Evolutionary conservation across 2,888 invertebrate species (phyloP).

Genomic region (Rutpela maculata): DNA sequence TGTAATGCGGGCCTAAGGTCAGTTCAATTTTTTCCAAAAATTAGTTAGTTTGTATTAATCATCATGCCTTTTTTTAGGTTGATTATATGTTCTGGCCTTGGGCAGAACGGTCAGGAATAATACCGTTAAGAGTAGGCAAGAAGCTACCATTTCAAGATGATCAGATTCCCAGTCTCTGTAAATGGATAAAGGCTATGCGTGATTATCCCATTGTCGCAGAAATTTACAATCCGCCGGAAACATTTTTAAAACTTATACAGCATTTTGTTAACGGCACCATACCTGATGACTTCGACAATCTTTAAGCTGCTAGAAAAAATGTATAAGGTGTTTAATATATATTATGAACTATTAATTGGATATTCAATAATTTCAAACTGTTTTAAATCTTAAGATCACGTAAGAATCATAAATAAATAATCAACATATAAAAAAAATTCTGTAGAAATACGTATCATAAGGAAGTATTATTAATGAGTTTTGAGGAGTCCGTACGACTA

Average conservation of each 20-base stretch:
- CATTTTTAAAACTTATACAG: slow-evolving; percentile 64
- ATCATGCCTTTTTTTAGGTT: slow-evolving; percentile 56
- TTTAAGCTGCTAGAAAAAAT: not conserved
- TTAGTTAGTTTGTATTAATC: too few species aligned
- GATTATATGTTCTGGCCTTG: slow-evolving; percentile 72
- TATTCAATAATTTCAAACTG: too few species aligned
- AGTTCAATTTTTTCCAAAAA: too few species aligned
- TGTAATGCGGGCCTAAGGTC: too few species aligned
- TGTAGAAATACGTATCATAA: too few species aligned
- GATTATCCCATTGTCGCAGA: slow-evolving; percentile 60
- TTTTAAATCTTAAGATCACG: too few species aligned
- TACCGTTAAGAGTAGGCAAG: slow-evolving; percentile 61
- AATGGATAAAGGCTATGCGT: slow-evolving; percentile 67
- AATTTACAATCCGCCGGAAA: slow-evolving; percentile 65
- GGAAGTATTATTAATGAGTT: too few species aligned
- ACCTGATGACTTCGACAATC: slow-evolving; percentile 67
- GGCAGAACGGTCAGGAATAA: slow-evolving; percentile 65
- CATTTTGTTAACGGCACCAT: slow-evolving; percentile 58
- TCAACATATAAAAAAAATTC: too few species aligned
- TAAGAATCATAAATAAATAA: too few species aligned
- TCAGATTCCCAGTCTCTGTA: slow-evolving; percentile 62
- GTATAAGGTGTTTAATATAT: too few species aligned
- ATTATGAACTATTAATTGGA: too few species aligned
- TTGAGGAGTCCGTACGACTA: too few species aligned
- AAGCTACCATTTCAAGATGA: slow-evolving; percentile 63